Base-by-base conservation (phyloP, 2,797 vertebrate genomes). In the Eidolon dupreanum region DNA sequence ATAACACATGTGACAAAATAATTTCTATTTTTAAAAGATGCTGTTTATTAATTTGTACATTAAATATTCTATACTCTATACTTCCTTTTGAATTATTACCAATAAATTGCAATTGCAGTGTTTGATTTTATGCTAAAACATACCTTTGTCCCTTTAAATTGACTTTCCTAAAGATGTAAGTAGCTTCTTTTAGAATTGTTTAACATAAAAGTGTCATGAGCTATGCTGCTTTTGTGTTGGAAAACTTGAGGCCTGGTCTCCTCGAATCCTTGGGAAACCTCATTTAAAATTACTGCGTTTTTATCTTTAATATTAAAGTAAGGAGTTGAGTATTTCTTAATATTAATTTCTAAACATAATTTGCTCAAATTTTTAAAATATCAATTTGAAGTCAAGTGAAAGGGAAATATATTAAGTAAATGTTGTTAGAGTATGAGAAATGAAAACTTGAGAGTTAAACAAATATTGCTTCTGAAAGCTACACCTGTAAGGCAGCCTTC, bases 401-500 rank as follows among this genome's bases (percentile, higher is more conserved):
- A 96, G 92, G 92, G 19, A 88, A 97, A 49, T 38, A 41, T 17
- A 1, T 79, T 88, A 78, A 13, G 82, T 84, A 91, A 59, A 74
- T 31, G 83, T 86, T 97, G 95, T 83, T 66, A 82, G 82, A 88
- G 77, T 89, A 46, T 19, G 28, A 95, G 66, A 73, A 61, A 85
- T 0, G 74, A 96, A 95, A 1, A 95, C 88, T 46, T 63, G 55
- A 83, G 93, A 92, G 77, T 97, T 96, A 95, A 95, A 92, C 41
- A 75, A 51, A 17, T 28, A 88, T 86, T 70, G 73, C 94, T 98
- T 96, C 92, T 36, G 53, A 96, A 95, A 96, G 53, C 97, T 96
- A 96, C 9, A 15, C 94, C 96, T 97, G 92, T 71, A 90, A 88
- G 75, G 38, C 91, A 95, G 61, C 51, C 88, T 97, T 97, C 6